Percentiles rank a stretch among this genome's conserved stretches.
These are phyloP conservation scores for Dasyurus viverrinus DNA, from an alignment of 2,113 vertebrate genomes.

Conservation along the genomic window DNA sequence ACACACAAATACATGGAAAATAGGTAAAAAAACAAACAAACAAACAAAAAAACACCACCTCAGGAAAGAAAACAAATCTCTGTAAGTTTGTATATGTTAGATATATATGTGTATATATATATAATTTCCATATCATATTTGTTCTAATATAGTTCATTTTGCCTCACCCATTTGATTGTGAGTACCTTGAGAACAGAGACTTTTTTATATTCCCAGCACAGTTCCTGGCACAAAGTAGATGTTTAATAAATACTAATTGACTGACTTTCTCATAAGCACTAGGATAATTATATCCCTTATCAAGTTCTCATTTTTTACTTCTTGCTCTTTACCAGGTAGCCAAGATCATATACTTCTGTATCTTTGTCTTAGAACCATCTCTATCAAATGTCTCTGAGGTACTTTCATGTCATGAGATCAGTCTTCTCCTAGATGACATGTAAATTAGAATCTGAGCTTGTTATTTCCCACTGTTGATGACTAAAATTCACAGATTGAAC, in stretches of 20 bases:
- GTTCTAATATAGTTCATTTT: background rate
- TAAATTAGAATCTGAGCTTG: constrained; percentile 26
- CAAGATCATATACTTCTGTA: background rate
- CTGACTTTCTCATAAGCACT: background rate
- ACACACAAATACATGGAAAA: background rate
- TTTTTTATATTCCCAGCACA: background rate
- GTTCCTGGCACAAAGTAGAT: background rate
- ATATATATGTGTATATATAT: background rate
- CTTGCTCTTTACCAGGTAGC: background rate
- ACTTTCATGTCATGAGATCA: constrained; percentile 5
- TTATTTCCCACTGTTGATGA: background rate
- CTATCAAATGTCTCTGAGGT: constrained; percentile 12
- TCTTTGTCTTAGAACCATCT: background rate
- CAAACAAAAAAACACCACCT: no score
- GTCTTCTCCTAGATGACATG: background rate
- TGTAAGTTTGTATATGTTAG: background rate
- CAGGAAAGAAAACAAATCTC: background rate
- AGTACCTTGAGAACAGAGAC: background rate
- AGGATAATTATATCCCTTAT: background rate
- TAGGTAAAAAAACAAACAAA: background rate
- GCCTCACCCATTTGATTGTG: background rate
- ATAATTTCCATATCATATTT: background rate
- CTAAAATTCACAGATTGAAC: background rate
- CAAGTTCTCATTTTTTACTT: constrained; percentile 27
- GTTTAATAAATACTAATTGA: background rate